Percentiles rank a stretch among this genome's conserved stretches.
phyloP scores from a whole-genome alignment of 2,113 vertebrate species.

The Limanda limanda region DNA sequence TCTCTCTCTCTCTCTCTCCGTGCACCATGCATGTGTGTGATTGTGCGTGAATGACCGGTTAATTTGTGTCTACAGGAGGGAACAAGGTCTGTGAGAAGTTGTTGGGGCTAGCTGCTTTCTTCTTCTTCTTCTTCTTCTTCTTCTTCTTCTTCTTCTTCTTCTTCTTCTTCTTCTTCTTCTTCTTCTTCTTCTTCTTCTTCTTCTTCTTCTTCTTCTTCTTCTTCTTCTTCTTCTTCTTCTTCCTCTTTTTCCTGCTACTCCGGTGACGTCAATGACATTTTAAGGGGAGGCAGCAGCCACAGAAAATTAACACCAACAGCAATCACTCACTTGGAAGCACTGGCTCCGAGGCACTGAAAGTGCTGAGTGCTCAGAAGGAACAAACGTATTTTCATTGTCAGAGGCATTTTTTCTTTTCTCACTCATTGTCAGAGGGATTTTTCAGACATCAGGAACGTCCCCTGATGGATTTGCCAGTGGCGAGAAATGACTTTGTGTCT shows the following conservation, averaged over 20 bases:
- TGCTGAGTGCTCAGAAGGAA: slow-evolving; percentile 39
- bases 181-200: neutral
- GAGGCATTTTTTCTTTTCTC: slow-evolving; percentile 19
- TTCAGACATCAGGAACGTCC: slow-evolving; percentile 36
- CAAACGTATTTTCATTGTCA: slow-evolving; percentile 32
- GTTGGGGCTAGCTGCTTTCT: slow-evolving; percentile 31
- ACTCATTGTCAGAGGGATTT: slow-evolving; percentile 40
- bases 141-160: neutral
- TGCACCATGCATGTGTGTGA: neutral
- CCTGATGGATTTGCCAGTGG: neutral
- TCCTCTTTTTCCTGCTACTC: neutral
- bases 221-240: no score
- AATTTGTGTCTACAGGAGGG: slow-evolving; percentile 46
- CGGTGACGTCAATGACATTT: slow-evolving; percentile 72
- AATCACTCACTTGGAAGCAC: slow-evolving; percentile 63
- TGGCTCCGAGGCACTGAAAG: slow-evolving; percentile 62
- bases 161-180: neutral
- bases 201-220: neutral
- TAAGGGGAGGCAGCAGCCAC: slow-evolving; percentile 41
- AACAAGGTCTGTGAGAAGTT: slow-evolving; percentile 45
- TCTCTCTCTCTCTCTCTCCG: neutral
- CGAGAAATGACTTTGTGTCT: slow-evolving; percentile 41
- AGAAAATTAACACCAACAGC: slow-evolving; percentile 72
- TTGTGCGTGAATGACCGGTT: slow-evolving; percentile 3
- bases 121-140: neutral